A percentile compares a stretch with the other conserved stretches of the same genome.
These are phyloP conservation scores for Theretra japonica DNA, from an alignment of 2,888 invertebrate species.

Conservation along the genomic window DNA sequence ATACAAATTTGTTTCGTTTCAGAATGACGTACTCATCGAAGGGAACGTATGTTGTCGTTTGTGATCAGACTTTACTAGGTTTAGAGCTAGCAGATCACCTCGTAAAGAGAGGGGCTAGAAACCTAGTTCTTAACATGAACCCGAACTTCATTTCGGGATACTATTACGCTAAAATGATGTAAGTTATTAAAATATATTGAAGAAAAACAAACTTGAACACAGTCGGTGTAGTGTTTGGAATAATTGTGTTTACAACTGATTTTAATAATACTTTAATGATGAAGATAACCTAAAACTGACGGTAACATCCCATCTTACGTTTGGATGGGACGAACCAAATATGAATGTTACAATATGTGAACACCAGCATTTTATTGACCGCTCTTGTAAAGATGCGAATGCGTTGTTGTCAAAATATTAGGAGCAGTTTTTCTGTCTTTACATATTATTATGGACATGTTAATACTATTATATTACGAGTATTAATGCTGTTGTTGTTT, in stretches of 20 bases:
- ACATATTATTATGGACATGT: too few relatives aligned
- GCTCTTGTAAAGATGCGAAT: too few relatives aligned
- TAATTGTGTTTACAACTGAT: background rate
- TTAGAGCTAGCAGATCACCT: conserved; percentile 51
- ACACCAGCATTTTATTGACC: background rate
- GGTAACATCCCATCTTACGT: too few relatives aligned
- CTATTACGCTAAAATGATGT: conserved; percentile 47
- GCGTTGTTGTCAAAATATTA: too few relatives aligned
- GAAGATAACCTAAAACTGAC: too few relatives aligned
- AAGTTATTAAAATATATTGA: conserved; percentile 37
- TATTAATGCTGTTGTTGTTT: too few relatives aligned
- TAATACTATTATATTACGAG: too few relatives aligned
- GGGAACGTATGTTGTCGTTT: conserved; percentile 47
- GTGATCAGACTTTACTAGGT: conserved; percentile 47
- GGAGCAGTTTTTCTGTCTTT: too few relatives aligned
- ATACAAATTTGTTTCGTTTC: conserved; percentile 29
- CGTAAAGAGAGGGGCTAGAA: conserved; percentile 49
- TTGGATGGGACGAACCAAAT: too few relatives aligned
- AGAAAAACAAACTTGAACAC: background rate
- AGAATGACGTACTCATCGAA: conserved; percentile 49
- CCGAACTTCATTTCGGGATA: conserved; percentile 46
- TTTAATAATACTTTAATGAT: too few relatives aligned
- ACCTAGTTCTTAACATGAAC: conserved; percentile 48
- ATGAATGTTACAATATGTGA: too few relatives aligned
- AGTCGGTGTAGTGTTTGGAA: too few relatives aligned